These are phyloP conservation scores for Pemphigus obesinymphae DNA, from an alignment of 1,140 invertebrate species.

Conservation along the genomic window DNA sequence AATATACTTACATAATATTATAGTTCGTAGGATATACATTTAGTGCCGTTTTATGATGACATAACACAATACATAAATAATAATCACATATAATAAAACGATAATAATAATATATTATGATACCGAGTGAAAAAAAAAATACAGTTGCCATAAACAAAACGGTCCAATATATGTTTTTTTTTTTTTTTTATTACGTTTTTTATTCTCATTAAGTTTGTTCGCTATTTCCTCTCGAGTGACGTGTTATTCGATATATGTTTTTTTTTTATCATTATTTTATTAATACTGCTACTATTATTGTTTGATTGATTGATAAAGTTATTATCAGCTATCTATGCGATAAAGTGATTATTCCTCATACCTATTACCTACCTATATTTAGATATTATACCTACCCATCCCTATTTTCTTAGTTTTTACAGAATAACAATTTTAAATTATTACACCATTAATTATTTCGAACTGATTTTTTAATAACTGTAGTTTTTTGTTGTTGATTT, in stretches of 20 bases:
- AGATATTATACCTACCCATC: no score
- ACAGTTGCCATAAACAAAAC: not conserved
- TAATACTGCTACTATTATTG: not conserved
- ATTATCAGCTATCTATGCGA: no score
- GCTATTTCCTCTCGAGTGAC: not conserved
- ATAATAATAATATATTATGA: not conserved
- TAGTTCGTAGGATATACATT: slow-evolving; percentile 15
- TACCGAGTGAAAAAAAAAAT: not conserved
- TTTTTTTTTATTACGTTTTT: not conserved
- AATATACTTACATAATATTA: not conserved
- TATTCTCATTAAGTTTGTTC: slow-evolving; percentile 3
- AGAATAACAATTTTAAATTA: not conserved
- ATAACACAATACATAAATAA: not conserved
- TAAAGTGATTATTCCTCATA: not conserved
- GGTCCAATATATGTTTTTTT: slow-evolving; percentile 3
- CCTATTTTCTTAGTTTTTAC: not conserved
- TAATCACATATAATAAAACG: not conserved
- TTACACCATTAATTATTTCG: not conserved
- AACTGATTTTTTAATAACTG: not conserved
- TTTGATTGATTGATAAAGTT: not conserved
- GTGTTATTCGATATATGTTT: not conserved
- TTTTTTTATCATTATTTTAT: not conserved
- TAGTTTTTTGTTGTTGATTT: not conserved
- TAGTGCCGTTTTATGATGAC: slow-evolving; percentile 10
- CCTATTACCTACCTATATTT: not conserved